Base-by-base conservation (phyloP, 2,888 invertebrate species). In the Morpho achilles region DNA sequence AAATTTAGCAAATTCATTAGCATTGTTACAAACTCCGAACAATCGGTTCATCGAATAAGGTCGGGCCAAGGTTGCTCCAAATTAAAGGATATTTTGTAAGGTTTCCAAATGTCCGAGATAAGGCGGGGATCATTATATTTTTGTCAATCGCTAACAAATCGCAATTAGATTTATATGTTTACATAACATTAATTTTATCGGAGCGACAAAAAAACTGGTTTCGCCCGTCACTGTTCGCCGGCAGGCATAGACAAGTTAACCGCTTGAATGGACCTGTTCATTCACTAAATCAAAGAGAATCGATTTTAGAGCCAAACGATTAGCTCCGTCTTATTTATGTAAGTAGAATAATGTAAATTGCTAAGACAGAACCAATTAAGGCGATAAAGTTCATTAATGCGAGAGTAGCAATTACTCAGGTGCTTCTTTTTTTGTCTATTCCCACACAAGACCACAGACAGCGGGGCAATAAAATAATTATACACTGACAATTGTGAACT, bases 91-190 rank as follows among this genome's bases (percentile, higher is more conserved):
- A 53, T 57, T 57, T 54, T 45, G 51, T 46, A 49, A 53, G 22
- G 44, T 55, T 57, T 54, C 23, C 43, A 55, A 51, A 58, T 43
- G 49, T 41, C 45, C n/a, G 23, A 56, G 46, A 62, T 53, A 58
- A 53, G 59, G 44, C 46, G n/a, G 46, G 22, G 50, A 57, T 54
- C 56, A 61, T 71, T 69, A 69, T 75, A 73, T 76, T 79, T 80
- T 80, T 69, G 73, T 75, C 64, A 68, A 72, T 73, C 72, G 70
- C 70, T 75, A 76, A 81, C 78, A 79, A 79, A 80, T 82, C 71
- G 76, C 75, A 79, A 79, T 79, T 72, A 71, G 69, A 74, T 80
- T 79, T 77, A 76, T 74, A 74, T 82, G 78, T 82, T 82, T 82
- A 81, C 79, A 76, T 73, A 79, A 77, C 69, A 74, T 74, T 74